A percentile compares a stretch with the other conserved stretches of the same genome.
These are phyloP conservation scores for Drosophila anceps DNA, from an alignment of 2,888 invertebrate species.

Conservation along the genomic window DNA sequence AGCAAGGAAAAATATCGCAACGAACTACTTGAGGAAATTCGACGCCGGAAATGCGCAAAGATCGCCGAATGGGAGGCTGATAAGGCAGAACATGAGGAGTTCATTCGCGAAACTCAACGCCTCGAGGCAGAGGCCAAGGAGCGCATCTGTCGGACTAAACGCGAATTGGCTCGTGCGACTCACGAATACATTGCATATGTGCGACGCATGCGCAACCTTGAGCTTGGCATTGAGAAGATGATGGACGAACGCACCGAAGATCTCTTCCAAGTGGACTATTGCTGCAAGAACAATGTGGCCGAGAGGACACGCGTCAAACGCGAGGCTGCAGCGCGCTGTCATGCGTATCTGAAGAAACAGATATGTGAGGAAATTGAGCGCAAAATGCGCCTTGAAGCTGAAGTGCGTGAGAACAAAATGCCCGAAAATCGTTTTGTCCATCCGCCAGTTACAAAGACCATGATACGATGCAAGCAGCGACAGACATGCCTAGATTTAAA, in stretches of 20 bases:
- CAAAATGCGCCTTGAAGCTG: slow-evolving; percentile 67
- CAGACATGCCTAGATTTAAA: slow-evolving; percentile 66
- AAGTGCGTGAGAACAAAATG: slow-evolving; percentile 75
- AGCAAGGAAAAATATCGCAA: slow-evolving; percentile 61
- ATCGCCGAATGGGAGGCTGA: slow-evolving; percentile 51
- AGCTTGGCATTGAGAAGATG: slow-evolving; percentile 68
- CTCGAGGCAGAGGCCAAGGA: slow-evolving; percentile 66
- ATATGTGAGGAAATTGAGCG: slow-evolving; percentile 78
- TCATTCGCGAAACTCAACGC: slow-evolving; percentile 69
- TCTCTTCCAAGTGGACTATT: slow-evolving; percentile 70
- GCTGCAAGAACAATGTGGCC: slow-evolving; percentile 71
- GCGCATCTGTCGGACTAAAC: slow-evolving; percentile 48
- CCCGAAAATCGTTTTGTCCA: slow-evolving; percentile 79
- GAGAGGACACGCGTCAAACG: slow-evolving; percentile 62
- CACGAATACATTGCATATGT: slow-evolving; percentile 78
- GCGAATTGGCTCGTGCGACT: slow-evolving; percentile 63
- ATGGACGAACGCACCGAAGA: slow-evolving; percentile 72
- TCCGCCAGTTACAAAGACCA: slow-evolving; percentile 52
- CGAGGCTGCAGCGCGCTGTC: slow-evolving; percentile 64
- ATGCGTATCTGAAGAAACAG: slow-evolving; percentile 72
- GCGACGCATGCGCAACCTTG: slow-evolving; percentile 71
- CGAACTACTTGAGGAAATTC: slow-evolving; percentile 70
- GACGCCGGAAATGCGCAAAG: slow-evolving; percentile 42
- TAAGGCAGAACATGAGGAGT: slow-evolving; percentile 65
- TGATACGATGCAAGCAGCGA: slow-evolving; percentile 55